Percentiles rank a stretch among this genome's conserved stretches.
phyloP scores from a whole-genome alignment of 2,113 vertebrate genomes.

The Porphyrio hochstetteri region DNA sequence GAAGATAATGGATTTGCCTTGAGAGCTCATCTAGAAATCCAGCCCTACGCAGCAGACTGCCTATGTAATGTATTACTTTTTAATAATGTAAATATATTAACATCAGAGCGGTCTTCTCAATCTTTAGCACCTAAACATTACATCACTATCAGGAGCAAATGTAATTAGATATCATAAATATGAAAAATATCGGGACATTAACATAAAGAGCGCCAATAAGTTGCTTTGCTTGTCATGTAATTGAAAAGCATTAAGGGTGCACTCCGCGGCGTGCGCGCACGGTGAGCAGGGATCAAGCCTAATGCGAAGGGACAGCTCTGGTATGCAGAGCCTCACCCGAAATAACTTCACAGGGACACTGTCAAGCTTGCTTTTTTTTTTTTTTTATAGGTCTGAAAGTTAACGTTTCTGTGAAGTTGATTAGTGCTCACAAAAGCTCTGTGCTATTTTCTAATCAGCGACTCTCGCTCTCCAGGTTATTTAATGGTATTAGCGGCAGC shows the following conservation, averaged over 20 bases:
- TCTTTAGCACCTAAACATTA: conserved; percentile 63
- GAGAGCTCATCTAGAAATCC: conserved; percentile 60
- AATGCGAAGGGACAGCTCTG: conserved; percentile 40
- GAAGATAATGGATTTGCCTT: conserved; percentile 67
- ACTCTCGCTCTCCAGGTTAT: conserved; percentile 23
- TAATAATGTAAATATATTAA: conserved; percentile 75
- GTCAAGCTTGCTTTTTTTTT: not conserved
- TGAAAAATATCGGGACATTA: conserved; percentile 67
- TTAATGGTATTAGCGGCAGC: conserved; percentile 40
- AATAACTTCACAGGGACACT: conserved; percentile 52
- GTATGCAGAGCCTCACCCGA: conserved; percentile 29
- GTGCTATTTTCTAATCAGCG: conserved; percentile 39
- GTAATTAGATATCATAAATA: conserved; percentile 72
- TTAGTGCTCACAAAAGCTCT: not conserved
- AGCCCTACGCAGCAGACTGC: conserved; percentile 19
- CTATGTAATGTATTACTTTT: conserved; percentile 61
- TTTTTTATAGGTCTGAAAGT: conserved; percentile 36
- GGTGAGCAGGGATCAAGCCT: conserved; percentile 30
- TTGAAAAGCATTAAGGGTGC: conserved; percentile 52
- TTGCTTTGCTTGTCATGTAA: conserved; percentile 61
- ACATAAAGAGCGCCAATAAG: conserved; percentile 33
- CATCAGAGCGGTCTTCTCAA: conserved; percentile 57
- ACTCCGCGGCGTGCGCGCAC: not conserved
- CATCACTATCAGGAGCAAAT: conserved; percentile 60
- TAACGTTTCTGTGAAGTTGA: conserved; percentile 30